These are phyloP conservation scores for Petrocephalus sullivani DNA, from an alignment of 2,797 vertebrate genomes.

Conservation along the genomic window DNA sequence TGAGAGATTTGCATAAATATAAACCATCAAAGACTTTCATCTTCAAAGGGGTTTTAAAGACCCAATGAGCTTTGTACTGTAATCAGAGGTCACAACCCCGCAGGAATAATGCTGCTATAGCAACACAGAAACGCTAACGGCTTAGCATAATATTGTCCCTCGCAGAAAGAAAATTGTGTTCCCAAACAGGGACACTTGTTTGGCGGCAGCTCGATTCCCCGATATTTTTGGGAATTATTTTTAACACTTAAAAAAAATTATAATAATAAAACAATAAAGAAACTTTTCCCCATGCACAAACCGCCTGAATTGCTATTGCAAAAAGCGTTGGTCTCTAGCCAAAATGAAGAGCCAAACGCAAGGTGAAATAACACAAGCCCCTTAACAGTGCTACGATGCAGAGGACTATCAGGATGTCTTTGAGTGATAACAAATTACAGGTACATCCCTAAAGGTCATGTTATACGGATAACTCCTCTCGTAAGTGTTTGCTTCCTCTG, in stretches of 20 bases:
- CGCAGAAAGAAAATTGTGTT: constrained; percentile 78
- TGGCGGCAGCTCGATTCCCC: constrained; percentile 67
- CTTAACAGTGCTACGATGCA: constrained; percentile 33
- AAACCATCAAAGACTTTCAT: constrained; percentile 99
- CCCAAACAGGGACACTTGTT: constrained; percentile 76
- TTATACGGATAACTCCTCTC: constrained; percentile 39
- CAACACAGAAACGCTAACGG: constrained; percentile 99
- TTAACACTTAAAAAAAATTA: neutral
- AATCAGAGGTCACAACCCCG: constrained; percentile 99
- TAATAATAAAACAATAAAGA: neutral
- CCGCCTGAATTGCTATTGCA: neutral
- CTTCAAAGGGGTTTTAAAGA: constrained; percentile 99
- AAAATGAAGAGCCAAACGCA: constrained; percentile 16
- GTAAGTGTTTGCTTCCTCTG: constrained; percentile 54
- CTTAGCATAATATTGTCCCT: constrained; percentile 97
- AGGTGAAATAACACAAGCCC: neutral
- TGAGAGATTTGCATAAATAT: constrained; percentile 99
- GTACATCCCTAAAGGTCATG: constrained; percentile 37
- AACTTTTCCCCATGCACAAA: neutral
- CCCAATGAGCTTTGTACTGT: constrained; percentile 99
- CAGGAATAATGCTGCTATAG: constrained; percentile 99
- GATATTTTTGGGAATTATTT: constrained; percentile 11
- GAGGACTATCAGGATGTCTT: constrained; percentile 41
- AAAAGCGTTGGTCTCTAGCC: neutral
- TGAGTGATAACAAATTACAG: constrained; percentile 51